Evolutionary conservation across 2,797 vertebrate species (phyloP).

Genomic region (Cirrhinus molitorella): DNA sequence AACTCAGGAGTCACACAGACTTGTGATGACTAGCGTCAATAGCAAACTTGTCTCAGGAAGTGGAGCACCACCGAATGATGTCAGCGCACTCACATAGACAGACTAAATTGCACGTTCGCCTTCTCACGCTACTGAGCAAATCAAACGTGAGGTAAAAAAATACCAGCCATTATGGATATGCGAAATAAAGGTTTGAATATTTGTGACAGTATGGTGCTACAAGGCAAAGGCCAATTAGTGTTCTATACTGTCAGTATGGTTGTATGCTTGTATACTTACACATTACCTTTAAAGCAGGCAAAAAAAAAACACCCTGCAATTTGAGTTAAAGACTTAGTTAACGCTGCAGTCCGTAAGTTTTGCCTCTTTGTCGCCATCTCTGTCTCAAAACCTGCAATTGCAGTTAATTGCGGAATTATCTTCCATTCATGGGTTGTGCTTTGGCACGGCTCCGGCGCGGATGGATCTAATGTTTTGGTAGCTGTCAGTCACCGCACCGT

Average conservation of each 20-base stretch:
- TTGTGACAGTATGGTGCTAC: conserved; percentile 8
- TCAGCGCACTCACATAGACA: conserved; percentile 29
- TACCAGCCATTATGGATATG: background rate
- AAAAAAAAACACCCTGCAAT: background rate
- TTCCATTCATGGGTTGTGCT: too few species aligned
- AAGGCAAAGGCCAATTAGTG: background rate
- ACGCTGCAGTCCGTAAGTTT: too few species aligned
- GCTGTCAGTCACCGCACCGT: too few species aligned
- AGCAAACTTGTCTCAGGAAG: conserved; percentile 56
- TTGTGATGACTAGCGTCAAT: conserved; percentile 60
- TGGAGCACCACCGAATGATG: conserved; percentile 50
- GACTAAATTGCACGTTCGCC: conserved; percentile 27
- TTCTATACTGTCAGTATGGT: background rate
- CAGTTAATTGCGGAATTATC: too few species aligned
- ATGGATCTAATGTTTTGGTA: too few species aligned
- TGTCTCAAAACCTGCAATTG: too few species aligned
- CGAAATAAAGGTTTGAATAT: background rate
- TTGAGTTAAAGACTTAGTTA: background rate
- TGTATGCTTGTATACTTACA: background rate
- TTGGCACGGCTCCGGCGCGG: too few species aligned
- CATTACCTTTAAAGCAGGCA: conserved; percentile 10
- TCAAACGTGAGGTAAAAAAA: conserved; percentile 16
- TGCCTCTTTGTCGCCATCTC: too few species aligned
- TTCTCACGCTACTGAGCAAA: conserved; percentile 22
- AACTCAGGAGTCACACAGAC: conserved; percentile 54